A percentile compares a stretch with the other conserved stretches of the same genome.
Conservation (phyloP, 2,797 vertebrate genomes). For the Paramormyrops hopkinsi region DNA sequence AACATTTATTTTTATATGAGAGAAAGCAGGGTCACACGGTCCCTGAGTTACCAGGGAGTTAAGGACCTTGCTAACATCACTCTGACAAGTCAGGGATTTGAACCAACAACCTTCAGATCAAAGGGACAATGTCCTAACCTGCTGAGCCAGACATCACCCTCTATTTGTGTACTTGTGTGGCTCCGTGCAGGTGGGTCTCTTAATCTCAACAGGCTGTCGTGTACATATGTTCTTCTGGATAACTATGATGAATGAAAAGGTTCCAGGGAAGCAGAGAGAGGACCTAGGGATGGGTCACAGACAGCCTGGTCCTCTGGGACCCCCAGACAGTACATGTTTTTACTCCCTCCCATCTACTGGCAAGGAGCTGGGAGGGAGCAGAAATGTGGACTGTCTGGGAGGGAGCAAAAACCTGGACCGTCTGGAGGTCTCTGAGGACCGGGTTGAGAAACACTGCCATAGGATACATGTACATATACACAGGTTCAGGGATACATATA, state of each 20-base stretch:
- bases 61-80: background rate
- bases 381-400: too few species aligned
- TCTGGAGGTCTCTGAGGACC: background rate
- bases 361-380: background rate
- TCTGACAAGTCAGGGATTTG: background rate
- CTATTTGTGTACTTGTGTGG: background rate
- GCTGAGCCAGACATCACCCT: background rate
- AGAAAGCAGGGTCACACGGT: background rate
- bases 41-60: background rate
- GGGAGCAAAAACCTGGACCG: background rate
- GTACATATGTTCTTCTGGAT: background rate
- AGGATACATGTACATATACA: slow-evolving; percentile 11
- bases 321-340: background rate
- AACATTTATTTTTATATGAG: background rate
- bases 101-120: background rate
- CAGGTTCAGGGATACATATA: background rate
- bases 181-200: background rate
- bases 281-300: background rate
- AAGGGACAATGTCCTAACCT: background rate
- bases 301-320: background rate
- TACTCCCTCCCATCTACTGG: background rate
- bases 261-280: background rate
- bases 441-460: background rate
- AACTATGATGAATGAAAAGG: background rate
- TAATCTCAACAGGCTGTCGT: background rate